Evolutionary conservation across 2,888 invertebrate genomes (phyloP).

Genomic region (Meteorus cinctellus): DNA sequence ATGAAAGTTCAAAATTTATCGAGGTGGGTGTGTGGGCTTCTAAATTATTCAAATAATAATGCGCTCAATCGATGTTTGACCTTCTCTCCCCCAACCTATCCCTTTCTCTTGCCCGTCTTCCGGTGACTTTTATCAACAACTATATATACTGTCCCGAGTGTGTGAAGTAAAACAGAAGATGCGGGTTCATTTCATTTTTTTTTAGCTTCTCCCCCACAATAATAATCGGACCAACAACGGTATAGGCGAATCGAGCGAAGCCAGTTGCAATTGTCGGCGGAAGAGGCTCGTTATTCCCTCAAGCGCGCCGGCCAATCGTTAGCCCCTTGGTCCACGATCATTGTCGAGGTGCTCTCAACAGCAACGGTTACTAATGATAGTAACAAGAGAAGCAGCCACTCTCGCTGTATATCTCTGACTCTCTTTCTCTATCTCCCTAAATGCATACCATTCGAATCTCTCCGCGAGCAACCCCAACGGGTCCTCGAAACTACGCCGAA

Average conservation of each 20-base stretch:
- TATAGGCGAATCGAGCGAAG: conserved; percentile 43
- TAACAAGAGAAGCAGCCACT: conserved; percentile 8
- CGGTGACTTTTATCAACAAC: conserved; percentile 7
- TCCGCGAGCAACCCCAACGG: background rate
- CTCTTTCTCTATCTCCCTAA: background rate
- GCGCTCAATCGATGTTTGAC: background rate
- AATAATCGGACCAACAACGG: conserved; percentile 36
- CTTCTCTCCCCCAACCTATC: background rate
- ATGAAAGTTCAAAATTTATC: background rate
- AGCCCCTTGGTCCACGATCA: conserved; percentile 60
- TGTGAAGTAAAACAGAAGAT: conserved; percentile 25
- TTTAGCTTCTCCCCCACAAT: conserved; percentile 2
- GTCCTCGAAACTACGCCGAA: background rate
- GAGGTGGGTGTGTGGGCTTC: background rate
- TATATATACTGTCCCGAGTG: background rate
- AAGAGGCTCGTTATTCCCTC: conserved; percentile 70
- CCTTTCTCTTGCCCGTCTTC: background rate
- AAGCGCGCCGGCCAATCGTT: conserved; percentile 61
- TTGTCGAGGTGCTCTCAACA: conserved; percentile 46
- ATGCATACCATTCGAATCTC: background rate
- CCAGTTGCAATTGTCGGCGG: conserved; percentile 67
- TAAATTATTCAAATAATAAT: background rate
- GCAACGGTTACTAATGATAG: conserved; percentile 25
- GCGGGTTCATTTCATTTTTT: conserved; percentile 17
- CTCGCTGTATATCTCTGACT: background rate